A percentile compares a stretch with the other conserved stretches of the same genome.
Evolutionary conservation across 2,113 vertebrate genomes (phyloP).

Genomic region (Coreoperca whiteheadi): DNA sequence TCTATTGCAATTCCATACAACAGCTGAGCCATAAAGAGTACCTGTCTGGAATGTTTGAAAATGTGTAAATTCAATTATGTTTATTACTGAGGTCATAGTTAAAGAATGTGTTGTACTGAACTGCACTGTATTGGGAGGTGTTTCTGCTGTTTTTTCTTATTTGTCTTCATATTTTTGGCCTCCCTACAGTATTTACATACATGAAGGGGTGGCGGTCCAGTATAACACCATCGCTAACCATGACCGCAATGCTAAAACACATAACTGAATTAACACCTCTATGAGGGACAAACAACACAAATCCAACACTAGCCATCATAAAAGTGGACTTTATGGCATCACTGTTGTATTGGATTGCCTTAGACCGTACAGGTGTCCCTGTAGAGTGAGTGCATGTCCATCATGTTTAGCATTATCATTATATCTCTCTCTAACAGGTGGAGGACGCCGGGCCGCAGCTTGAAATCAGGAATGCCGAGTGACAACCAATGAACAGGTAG

Average conservation of each 20-base stretch:
- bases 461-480: background rate
- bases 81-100: background rate
- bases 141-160: no score
- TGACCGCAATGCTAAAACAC: background rate
- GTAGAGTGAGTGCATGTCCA: background rate
- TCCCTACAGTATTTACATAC: background rate
- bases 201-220: background rate
- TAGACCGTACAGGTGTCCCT: background rate
- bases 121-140: background rate
- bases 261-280: background rate
- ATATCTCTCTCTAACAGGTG: slow-evolving; percentile 33
- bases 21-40: background rate
- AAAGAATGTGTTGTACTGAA: background rate
- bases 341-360: background rate
- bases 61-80: background rate
- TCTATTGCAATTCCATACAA: no score
- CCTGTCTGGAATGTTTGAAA: no score
- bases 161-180: no score
- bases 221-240: background rate
- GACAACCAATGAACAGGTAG: slow-evolving; percentile 46
- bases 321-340: background rate
- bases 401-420: background rate
- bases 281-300: background rate
- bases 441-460: slow-evolving; percentile 11
- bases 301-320: background rate